These are phyloP conservation scores for Lasaia peninsularis DNA, from an alignment of 1,140 invertebrate species.

Conservation along the genomic window DNA sequence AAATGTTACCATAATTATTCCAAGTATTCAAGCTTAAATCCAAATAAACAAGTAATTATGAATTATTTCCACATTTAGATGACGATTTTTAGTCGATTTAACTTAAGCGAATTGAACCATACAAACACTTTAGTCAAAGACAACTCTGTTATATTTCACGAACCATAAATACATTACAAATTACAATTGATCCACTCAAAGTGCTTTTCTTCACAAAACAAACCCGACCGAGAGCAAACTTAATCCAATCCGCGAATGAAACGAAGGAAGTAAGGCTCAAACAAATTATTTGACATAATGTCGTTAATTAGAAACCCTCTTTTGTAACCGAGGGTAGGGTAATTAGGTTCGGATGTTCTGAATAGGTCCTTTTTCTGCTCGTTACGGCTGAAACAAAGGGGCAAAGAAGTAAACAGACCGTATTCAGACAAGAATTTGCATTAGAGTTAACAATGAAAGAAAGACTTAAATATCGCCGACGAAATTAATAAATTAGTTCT, in stretches of 20 bases:
- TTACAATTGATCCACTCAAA: slow-evolving; percentile 36
- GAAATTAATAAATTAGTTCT: slow-evolving; percentile 8
- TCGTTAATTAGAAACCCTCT: slow-evolving; percentile 75
- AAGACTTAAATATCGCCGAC: slow-evolving; percentile 32
- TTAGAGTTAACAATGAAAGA: slow-evolving; percentile 55
- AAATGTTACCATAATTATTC: too few species aligned
- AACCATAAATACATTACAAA: slow-evolving; percentile 15
- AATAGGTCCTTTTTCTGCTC: slow-evolving; percentile 75
- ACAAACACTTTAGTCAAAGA: too few species aligned
- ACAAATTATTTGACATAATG: slow-evolving; percentile 77
- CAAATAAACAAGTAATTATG: too few species aligned
- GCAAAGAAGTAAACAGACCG: slow-evolving; percentile 68
- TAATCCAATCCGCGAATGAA: slow-evolving; percentile 68
- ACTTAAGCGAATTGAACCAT: neutral
- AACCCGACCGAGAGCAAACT: slow-evolving; percentile 61
- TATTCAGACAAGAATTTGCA: slow-evolving; percentile 68
- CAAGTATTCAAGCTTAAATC: too few species aligned
- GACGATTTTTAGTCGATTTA: neutral
- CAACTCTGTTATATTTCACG: neutral
- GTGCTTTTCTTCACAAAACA: slow-evolving; percentile 57
- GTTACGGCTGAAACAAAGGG: slow-evolving; percentile 71
- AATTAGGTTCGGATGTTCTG: slow-evolving; percentile 74
- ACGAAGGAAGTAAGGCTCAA: slow-evolving; percentile 69
- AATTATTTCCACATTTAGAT: too few species aligned
- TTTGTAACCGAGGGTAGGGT: slow-evolving; percentile 63